Base-by-base conservation (phyloP, 2,888 invertebrate species). In the Yponomeuta cagnagella region DNA sequence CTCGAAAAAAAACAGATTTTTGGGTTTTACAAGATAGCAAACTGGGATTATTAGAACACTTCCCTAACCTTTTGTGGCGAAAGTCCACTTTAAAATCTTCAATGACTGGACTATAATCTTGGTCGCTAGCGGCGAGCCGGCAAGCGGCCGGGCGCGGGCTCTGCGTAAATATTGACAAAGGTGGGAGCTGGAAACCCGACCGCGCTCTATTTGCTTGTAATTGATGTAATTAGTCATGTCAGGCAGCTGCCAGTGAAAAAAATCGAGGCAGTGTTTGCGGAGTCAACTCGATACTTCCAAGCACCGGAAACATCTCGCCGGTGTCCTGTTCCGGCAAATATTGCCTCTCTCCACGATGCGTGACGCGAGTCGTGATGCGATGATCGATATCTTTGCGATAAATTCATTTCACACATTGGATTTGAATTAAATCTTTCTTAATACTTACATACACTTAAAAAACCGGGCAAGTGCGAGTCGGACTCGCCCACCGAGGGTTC, bases 191-290 rank as follows among this genome's bases (percentile, higher is more conserved):
- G 90, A 86, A 91, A 90, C 88, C 89, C 82, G 88, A 91, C 83
- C 85, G 77, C 74, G 76, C 79, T 77, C 78, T 90, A 88, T 90
- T 91, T 90, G 84, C 85, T 87, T 87, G 88, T 91, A 90, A 92
- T 92, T 91, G 92, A 90, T 87, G 92, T 92, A 92, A 92, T 92
- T 92, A 91, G 92, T 91, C 90, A 90, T 90, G 90, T 91, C 90
- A 87, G 76, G 77, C 91, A 91, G 90, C 91, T 90, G 91, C 86
- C 80, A 73, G 71, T 77, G 82, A 79, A 82, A 83, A 82, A 86
- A 83, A 83, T 83, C 82, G 76, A 79, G 77, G 78, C 80, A 77
- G 77, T 90, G 87, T 92, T 89, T 90, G 84, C 79, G 82, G 82
- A 83, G 89, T 86, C 85, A 84, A 90, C 88, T 87, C 86, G 90